Evolutionary conservation across 2,113 vertebrate genomes (phyloP).

Genomic region (Kobus ellipsiprymnus): DNA sequence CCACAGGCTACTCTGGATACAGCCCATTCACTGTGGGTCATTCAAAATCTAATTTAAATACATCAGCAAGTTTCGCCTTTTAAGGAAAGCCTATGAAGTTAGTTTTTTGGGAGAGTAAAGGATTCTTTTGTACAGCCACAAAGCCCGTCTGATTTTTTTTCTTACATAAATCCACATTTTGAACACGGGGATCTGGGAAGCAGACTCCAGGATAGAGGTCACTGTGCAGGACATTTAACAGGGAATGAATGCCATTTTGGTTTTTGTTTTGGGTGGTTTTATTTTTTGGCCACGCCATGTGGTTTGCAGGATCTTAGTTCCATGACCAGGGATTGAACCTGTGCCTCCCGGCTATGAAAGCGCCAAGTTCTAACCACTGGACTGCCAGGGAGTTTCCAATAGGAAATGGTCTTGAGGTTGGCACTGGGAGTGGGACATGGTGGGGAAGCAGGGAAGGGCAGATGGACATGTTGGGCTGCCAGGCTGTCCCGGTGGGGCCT

Average conservation of each 20-base stretch:
- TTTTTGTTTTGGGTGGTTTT: neutral
- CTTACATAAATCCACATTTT: neutral
- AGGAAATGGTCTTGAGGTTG: neutral
- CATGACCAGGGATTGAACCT: neutral
- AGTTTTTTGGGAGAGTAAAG: neutral
- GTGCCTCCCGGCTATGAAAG: neutral
- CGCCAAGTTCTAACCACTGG: neutral
- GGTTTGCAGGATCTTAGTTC: neutral
- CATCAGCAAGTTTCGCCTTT: accelerated
- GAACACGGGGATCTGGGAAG: neutral
- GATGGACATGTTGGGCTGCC: neutral
- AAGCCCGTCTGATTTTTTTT: neutral
- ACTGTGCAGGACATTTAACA: neutral
- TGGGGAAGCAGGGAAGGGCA: neutral
- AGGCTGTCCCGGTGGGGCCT: neutral
- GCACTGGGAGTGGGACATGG: accelerated
- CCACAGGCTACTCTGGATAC: neutral
- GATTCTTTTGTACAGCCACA: neutral
- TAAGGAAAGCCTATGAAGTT: neutral
- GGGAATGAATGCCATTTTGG: neutral
- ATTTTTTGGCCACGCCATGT: neutral
- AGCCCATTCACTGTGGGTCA: neutral
- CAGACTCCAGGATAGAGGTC: neutral
- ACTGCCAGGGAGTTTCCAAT: neutral
- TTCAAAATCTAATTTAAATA: neutral